Evolutionary conservation across 1,140 invertebrate genomes (phyloP), one percentile per base, ranked within the genome.

Genomic region (Gonatopus flavifemur): DNA sequence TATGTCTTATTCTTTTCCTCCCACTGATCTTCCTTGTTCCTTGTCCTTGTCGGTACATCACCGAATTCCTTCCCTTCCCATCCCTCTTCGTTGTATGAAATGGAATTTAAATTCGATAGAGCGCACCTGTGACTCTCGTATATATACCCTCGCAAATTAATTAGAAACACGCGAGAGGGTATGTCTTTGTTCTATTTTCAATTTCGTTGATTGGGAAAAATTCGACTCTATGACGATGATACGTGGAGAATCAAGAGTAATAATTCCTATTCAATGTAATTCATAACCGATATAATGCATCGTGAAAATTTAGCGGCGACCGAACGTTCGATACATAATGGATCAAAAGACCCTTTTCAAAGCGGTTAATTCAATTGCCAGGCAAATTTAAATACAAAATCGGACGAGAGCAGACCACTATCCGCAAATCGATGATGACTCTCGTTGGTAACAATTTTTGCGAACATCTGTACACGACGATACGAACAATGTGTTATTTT

Each of bases 291-390:
- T n/a, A n/a, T n/a, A n/a, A n/a, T n/a, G n/a, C n/a, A n/a, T n/a
- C n/a, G n/a, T n/a, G n/a, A n/a, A n/a, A n/a, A n/a, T n/a, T n/a
- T n/a, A n/a, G n/a, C n/a, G n/a, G n/a, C n/a, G n/a, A n/a, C n/a
- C n/a, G n/a, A n/a, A n/a, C n/a, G n/a, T n/a, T n/a, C n/a, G n/a
- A n/a, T 46, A 49, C 44, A 42, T 52, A 49, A 61, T 57, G 57
- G 72, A 75, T 75, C 74, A 76, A 76, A 76, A 72, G 72, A 57
- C 59, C 62, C 74, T 74, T 76, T 68, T 73, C 63, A n/a, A n/a
- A 67, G 55, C 61, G 22, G 56, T 64, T 75, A 76, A 76, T 75
- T 74, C 57, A 63, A 75, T 74, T 73, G 70, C 60, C 54, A 59
- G 48, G 35, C 45, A 67, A 73, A 76, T 76, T 76, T 76, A 67